Base-by-base conservation (phyloP, 2,888 invertebrate species). In the Drosophila silvestris region DNA sequence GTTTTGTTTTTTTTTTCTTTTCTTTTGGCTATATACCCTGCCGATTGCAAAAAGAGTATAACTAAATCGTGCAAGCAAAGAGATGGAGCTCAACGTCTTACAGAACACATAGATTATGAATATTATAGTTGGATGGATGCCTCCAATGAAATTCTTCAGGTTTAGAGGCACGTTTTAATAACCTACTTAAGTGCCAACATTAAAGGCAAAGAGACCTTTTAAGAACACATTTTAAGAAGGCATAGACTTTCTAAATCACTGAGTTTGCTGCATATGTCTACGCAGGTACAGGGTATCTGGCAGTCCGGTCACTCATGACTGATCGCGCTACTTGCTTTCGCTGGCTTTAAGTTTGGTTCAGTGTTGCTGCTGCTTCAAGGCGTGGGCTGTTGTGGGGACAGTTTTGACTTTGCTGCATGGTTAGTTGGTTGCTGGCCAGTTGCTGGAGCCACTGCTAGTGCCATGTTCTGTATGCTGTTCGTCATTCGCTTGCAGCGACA, bases 351-450 rank as follows among this genome's bases (percentile, higher is more conserved):
- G 28, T 53, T 66, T 66, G 26, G 19, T 47, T 26, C 9, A 26
- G n/a, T 22, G 22, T 54, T 64, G 54, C 10, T 51, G 30, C 30
- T 37, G 51, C 33, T 41, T 5, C 19, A 35, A 59, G 69, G 71
- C 59, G 70, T 67, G 52, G 68, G 50, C 50, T 32, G 77, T 58
- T 67, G 61, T 61, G 70, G 76, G 80, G 64, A 77, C 67, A 74
- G 67, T 69, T 80, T 77, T 80, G 72, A 69, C 59, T 77, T 82
- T 85, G 72, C 77, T 68, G 70, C 74, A 68, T 72, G 85, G 85
- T 70, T 77, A 75, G 81, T 63, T 78, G 81, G 71, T 71, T 70
- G 44, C 64, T 68, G 50, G 70, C 41, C 64, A 32, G 56, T 35
- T 35, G 14, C 35, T 59, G 56, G 28, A 56, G 62, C 51, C 19